phyloP scores from a whole-genome alignment of 2,797 vertebrate genomes.

The Threskiornis aethiopicus region DNA sequence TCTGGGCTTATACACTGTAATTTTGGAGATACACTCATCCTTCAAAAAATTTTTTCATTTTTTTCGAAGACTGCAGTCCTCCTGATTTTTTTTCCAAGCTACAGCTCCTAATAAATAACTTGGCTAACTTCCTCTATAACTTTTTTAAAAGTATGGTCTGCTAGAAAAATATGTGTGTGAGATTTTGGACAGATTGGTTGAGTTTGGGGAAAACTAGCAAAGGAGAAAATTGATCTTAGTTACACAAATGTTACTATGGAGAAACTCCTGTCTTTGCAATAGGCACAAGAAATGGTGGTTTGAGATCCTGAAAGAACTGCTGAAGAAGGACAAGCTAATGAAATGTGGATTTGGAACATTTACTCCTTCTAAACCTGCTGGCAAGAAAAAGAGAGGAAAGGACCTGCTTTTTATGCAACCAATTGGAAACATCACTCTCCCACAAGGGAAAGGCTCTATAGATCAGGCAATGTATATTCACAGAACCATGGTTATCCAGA shows the following conservation, averaged over 20 bases:
- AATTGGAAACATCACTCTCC: not conserved
- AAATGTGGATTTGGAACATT: conserved; percentile 31
- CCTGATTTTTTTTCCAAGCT: not conserved
- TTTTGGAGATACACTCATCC: not conserved
- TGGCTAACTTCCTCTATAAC: not conserved
- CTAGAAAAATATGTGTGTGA: not conserved
- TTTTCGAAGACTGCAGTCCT: not conserved
- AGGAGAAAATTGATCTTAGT: not conserved
- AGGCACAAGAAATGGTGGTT: not conserved
- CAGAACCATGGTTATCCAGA: not conserved
- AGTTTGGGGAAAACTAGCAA: not conserved
- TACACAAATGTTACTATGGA: not conserved
- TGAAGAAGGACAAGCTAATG: conserved; percentile 12
- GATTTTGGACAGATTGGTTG: not conserved
- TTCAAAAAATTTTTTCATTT: not conserved
- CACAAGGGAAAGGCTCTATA: not conserved
- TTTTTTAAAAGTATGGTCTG: not conserved
- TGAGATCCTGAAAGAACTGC: not conserved
- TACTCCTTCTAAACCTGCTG: not conserved
- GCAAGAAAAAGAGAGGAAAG: conserved; percentile 21
- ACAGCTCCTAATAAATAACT: not conserved
- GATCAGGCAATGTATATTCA: not conserved
- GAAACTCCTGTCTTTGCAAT: not conserved
- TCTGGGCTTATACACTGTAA: not conserved
- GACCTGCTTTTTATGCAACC: not conserved